These are phyloP conservation scores for Teleogryllus oceanicus DNA, from an alignment of 2,888 invertebrate species.

Conservation along the genomic window DNA sequence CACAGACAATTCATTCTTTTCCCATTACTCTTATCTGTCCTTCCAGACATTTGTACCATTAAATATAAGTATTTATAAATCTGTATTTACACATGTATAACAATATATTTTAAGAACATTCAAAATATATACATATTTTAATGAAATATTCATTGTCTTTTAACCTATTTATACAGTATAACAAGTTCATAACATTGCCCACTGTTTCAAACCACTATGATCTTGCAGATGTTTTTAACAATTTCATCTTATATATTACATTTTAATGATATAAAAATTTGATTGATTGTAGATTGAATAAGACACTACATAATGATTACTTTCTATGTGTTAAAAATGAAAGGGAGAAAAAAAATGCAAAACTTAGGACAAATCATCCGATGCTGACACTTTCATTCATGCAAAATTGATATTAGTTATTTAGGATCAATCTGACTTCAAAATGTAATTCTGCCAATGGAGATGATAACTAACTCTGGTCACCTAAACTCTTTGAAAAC, in stretches of 20 bases:
- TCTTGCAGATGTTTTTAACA: not conserved
- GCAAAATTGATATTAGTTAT: no score
- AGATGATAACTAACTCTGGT: no score
- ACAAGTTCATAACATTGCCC: not conserved
- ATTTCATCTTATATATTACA: no score
- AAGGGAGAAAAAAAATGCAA: no score
- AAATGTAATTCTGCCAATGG: no score
- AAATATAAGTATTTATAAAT: not conserved
- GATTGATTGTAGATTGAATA: no score
- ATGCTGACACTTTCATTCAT: no score
- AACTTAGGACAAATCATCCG: no score
- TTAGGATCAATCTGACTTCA: no score
- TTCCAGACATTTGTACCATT: not conserved
- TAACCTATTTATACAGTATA: not conserved
- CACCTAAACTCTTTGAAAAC: no score
- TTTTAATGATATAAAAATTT: no score
- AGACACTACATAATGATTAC: not conserved
- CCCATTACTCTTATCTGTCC: not conserved
- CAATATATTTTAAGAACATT: conserved; percentile 4
- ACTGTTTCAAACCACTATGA: not conserved
- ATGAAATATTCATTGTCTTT: not conserved
- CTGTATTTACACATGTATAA: conserved; percentile 7
- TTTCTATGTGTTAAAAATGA: no score
- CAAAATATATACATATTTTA: not conserved
- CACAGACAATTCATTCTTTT: not conserved